phyloP scores from a whole-genome alignment of 2,888 invertebrate genomes.

The Julus scandinavius region DNA sequence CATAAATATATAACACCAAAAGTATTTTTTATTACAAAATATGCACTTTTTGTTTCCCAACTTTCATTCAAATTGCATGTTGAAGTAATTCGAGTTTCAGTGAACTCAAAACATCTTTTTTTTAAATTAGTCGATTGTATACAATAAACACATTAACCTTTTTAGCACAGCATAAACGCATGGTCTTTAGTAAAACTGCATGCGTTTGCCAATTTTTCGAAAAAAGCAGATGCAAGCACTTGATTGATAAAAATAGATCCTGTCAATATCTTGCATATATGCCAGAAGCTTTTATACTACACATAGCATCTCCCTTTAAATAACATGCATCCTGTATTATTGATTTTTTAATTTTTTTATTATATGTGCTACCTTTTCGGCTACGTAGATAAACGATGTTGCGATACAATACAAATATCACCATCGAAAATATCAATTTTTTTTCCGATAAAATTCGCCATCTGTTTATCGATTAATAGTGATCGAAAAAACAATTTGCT shows the following conservation, averaged over 20 bases:
- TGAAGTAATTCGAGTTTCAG: too few relatives aligned
- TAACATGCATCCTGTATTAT: constrained; percentile 1
- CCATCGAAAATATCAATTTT: not conserved
- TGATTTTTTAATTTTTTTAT: not conserved
- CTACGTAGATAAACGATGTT: not conserved
- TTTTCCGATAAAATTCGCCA: not conserved
- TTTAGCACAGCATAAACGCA: not conserved
- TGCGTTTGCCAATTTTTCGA: not conserved
- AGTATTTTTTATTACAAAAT: too few relatives aligned
- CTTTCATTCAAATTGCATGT: too few relatives aligned
- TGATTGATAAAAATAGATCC: constrained; percentile 30
- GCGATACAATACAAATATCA: not conserved
- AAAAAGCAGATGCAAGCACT: constrained; percentile 9
- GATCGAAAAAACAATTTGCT: not conserved
- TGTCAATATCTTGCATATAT: not conserved
- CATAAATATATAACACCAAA: too few relatives aligned
- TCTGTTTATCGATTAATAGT: not conserved
- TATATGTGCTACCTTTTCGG: not conserved
- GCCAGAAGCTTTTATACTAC: not conserved
- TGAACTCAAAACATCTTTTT: too few relatives aligned
- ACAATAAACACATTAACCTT: not conserved
- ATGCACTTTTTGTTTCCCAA: too few relatives aligned
- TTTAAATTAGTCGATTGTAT: too few relatives aligned
- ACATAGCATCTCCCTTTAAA: not conserved
- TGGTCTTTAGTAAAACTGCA: not conserved